These are phyloP conservation scores for Rallus crepitans DNA, from an alignment of 2,797 vertebrate genomes.

Conservation along the genomic window DNA sequence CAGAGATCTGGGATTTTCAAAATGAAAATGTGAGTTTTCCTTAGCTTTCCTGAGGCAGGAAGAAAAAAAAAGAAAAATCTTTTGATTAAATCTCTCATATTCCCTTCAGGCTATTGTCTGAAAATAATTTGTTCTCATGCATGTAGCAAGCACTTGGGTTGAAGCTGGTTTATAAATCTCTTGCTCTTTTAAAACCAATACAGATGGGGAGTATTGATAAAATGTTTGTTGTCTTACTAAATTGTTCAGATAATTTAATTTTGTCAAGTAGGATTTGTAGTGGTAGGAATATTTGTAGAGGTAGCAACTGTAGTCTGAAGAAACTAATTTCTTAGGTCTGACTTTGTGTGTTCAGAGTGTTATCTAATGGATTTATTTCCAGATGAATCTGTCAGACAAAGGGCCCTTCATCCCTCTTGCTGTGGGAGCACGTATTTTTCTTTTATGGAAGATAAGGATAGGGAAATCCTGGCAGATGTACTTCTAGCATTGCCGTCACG, in stretches of 20 bases:
- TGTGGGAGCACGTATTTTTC: background rate
- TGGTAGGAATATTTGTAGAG: background rate
- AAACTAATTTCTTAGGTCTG: conserved; percentile 27
- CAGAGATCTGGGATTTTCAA: background rate
- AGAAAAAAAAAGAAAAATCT: background rate
- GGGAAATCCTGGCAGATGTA: background rate
- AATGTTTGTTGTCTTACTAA: conserved; percentile 44
- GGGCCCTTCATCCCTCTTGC: background rate
- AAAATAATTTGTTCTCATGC: conserved; percentile 43
- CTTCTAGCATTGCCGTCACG: background rate
- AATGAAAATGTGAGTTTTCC: conserved; percentile 3
- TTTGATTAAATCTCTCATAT: background rate
- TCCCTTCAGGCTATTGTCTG: background rate
- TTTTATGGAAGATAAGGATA: background rate
- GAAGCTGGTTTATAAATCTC: conserved; percentile 24
- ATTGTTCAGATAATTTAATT: conserved; percentile 49
- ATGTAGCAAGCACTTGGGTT: background rate
- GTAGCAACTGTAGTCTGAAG: background rate
- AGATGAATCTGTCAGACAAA: background rate
- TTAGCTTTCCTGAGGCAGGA: background rate
- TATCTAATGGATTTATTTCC: conserved; percentile 22
- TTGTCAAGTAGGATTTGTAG: background rate
- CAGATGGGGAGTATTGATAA: conserved; percentile 20
- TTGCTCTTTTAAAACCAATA: background rate
- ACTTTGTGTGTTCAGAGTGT: background rate